Percentiles rank a stretch among this genome's conserved stretches.
These are phyloP conservation scores for Sinocyclocheilus grahami DNA, from an alignment of 2,113 vertebrate genomes.

Conservation along the genomic window DNA sequence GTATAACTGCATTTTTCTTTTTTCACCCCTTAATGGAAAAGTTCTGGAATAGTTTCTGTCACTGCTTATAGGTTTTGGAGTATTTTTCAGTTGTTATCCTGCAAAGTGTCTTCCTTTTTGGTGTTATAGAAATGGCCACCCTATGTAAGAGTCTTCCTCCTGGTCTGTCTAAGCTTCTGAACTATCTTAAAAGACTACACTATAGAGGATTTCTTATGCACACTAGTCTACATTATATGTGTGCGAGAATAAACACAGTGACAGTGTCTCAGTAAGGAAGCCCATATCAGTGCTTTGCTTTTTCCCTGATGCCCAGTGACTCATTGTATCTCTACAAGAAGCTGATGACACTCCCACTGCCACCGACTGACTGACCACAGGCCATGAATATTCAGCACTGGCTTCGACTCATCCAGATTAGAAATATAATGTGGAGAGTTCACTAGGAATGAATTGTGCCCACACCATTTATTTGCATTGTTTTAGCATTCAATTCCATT, in stretches of 20 bases:
- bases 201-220: background rate
- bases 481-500: background rate
- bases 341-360: background rate
- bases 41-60: too few relatives aligned
- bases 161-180: background rate
- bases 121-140: too few relatives aligned
- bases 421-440: background rate
- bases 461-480: background rate
- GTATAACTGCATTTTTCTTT: too few relatives aligned
- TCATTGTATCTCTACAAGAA: background rate
- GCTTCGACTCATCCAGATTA: background rate
- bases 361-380: background rate
- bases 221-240: background rate
- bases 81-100: too few relatives aligned
- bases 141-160: too few relatives aligned
- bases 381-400: background rate
- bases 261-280: background rate
- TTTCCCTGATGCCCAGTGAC: slow-evolving; percentile 4
- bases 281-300: slow-evolving; percentile 5
- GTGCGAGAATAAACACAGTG: background rate
- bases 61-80: too few relatives aligned
- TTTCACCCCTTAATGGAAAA: too few relatives aligned
- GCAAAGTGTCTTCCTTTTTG: too few relatives aligned
- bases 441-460: background rate
- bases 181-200: background rate